Evolutionary conservation across 2,113 vertebrate species (phyloP).

Genomic region (Monarcha castaneiventris): DNA sequence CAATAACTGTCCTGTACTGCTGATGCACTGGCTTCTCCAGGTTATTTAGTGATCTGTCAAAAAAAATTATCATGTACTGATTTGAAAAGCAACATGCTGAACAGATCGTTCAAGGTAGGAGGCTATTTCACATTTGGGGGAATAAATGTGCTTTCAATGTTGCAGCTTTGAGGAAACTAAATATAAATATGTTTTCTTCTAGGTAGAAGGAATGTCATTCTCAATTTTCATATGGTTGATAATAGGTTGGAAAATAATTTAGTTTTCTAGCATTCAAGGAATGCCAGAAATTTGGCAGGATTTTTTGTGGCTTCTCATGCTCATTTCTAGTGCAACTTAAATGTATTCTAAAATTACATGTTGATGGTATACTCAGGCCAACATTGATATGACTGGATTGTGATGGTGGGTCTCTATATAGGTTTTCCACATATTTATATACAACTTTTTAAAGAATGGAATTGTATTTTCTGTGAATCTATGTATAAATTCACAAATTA

Average conservation of each 20-base stretch:
- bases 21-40: constrained; percentile 9
- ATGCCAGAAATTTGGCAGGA: neutral
- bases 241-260: neutral
- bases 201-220: neutral
- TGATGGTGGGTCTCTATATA: fast-evolving
- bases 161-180: neutral
- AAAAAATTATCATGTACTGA: constrained; percentile 1
- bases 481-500: neutral
- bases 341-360: neutral
- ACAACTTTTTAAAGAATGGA: neutral
- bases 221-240: neutral
- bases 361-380: neutral
- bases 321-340: neutral
- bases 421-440: neutral
- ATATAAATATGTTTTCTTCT: neutral
- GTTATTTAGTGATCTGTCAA: constrained; percentile 50
- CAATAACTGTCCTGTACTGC: constrained; percentile 15
- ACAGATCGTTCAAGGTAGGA: constrained; percentile 16
- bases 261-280: neutral
- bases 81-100: neutral
- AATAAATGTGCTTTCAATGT: neutral
- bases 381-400: neutral
- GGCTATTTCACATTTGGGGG: neutral
- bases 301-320: neutral
- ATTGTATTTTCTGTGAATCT: neutral